Evolutionary conservation across 2,888 invertebrate species (phyloP), one percentile per base, ranked within the genome.

Genomic region (Melipona beecheii): DNA sequence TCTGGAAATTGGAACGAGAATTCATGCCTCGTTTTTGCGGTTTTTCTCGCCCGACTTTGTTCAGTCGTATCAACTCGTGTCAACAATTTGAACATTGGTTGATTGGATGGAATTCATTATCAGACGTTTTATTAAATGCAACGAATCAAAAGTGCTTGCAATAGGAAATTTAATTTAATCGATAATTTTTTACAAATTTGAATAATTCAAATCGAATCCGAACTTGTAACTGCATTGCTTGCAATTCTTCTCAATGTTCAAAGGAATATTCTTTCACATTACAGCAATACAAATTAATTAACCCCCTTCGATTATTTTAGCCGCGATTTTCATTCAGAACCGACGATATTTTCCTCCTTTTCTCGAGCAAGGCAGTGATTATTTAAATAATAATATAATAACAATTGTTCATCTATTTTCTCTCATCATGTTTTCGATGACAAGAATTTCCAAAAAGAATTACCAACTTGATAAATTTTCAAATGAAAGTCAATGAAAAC

Each of bases 1-100:
- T 52, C 76, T 0, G 36, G 58, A 78, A 66, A 56, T 75, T 36
- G 36, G 24, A 66, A 66, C 24, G 50, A 24, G 56, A 58, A 49
- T 65, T 17, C 43, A 9, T 65, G n/a, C 17, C 24, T 5, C 11
- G 15, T 11, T 15, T 58, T 58, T 24, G n/a, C n/a, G 31, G 17
- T 27, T 17, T 27, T n/a, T 9, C 65, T 21, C 6, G 15, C 21
- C 21, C 11, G 4, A 6, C 17, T 65, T 43, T n/a, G 2, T n/a
- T 65, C 43, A 9, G 9, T n/a, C n/a, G 9, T 43, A 43, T 43
- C 9, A n/a, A 1, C 17, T 17, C 43, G n/a, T n/a, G 9, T n/a
- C 43, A 31, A 31, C 21, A 15, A 24, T 2, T n/a, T 0, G 17
- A 3, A 19, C 27, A 9, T 27, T 64, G 21, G 5, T 21, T 21